These are phyloP conservation scores for Lepus oiostolus DNA, from an alignment of 2,797 vertebrate species.

Conservation along the genomic window DNA sequence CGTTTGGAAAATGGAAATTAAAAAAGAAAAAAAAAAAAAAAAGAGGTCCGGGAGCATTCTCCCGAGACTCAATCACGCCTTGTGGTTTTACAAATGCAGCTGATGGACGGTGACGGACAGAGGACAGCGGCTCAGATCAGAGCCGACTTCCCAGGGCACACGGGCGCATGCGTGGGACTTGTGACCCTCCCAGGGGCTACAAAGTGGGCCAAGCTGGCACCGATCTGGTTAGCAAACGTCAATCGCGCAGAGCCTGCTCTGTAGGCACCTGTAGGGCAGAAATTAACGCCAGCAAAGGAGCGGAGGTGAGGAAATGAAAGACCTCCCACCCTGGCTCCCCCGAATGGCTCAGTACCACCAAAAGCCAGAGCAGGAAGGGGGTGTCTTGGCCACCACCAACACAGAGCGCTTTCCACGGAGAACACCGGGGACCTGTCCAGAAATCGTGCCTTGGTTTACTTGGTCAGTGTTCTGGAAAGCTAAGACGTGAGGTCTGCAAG, in stretches of 20 bases:
- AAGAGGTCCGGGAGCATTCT: background rate
- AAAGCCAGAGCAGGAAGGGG: background rate
- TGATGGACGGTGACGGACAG: background rate
- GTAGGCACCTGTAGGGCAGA: background rate
- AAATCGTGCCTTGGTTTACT: background rate
- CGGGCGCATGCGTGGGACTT: background rate
- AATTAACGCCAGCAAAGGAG: background rate
- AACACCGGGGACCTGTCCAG: background rate
- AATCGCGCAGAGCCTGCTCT: background rate
- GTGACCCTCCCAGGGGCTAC: background rate
- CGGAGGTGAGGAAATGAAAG: background rate
- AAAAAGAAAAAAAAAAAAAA: background rate
- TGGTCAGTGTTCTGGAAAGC: background rate
- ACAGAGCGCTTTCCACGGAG: background rate
- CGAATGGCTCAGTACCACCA: too few species aligned
- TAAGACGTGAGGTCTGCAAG: background rate
- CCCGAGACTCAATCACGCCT: background rate
- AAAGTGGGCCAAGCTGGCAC: background rate
- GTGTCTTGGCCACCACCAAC: background rate
- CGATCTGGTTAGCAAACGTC: background rate
- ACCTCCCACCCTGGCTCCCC: too few species aligned
- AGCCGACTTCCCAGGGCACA: background rate
- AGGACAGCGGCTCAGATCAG: background rate
- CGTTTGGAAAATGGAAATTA: conserved; percentile 7
- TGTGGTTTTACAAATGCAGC: background rate